Base-by-base conservation (phyloP, 2,888 invertebrate genomes). In the Pristionchus mayeri region DNA sequence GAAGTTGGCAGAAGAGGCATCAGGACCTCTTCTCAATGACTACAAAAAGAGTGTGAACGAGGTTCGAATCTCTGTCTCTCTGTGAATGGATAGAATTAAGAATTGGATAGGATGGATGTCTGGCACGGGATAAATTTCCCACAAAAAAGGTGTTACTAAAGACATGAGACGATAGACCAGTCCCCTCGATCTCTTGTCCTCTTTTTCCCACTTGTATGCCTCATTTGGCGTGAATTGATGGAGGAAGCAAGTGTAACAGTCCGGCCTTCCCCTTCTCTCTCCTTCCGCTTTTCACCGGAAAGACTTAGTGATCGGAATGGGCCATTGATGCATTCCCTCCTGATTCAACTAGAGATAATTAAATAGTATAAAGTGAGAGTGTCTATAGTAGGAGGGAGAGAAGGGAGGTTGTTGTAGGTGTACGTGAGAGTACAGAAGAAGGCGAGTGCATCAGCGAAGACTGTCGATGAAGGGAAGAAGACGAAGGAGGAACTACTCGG, bases 1-100 rank as follows among this genome's bases (percentile, higher is more conserved):
- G 94, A 95, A 95, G 86, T 94, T 98, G 85, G 95, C 96, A 0
- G 97, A 96, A 94, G 96, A 95, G 94, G 97, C 98, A 0, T 87
- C 88, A 60, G 86, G 86, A 16, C 85, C 97, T 96, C 94, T 94
- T 24, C 81, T 91, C 40, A 91, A 91, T 85, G 90, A 91, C 34
- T 91, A 90, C 85, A 91, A 89, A 82, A 86, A 88, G 60, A 90
- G 87, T 21, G 78, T 91, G 27, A 91, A 91, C 67, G 88, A 90
- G 80, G 90, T 89, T 1, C 7, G 83, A 18, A 48, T 16, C n/a
- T n/a, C n/a, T n/a, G n/a, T n/a, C 3, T 52, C 52, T 57, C 27
- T 57, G 11, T 57, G 24, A 37, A 21, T 67, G 16, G 37, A 18
- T 67, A 21, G 67, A 1, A 37, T 21, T 67, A 13, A 13, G 16